Evolutionary conservation across 1,140 invertebrate genomes (phyloP).

Genomic region (Drosophila lini): DNA sequence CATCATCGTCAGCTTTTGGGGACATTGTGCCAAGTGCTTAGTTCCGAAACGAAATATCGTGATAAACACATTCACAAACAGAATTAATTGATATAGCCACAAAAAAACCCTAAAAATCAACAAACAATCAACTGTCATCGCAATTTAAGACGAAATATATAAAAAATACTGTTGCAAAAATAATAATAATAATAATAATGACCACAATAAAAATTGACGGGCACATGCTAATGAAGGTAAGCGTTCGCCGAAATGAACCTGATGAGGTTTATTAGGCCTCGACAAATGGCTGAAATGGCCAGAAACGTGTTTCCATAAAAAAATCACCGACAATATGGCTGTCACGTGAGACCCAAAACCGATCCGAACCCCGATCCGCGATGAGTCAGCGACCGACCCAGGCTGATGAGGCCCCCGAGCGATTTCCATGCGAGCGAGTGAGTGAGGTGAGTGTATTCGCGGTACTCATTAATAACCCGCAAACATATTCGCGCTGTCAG

Average conservation of each 20-base stretch:
- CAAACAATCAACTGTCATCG: conserved; percentile 36
- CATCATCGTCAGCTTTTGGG: conserved; percentile 16
- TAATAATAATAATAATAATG: conserved; percentile 21
- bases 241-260: conserved; percentile 45
- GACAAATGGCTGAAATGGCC: conserved; percentile 31
- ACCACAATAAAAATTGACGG: conserved; percentile 52
- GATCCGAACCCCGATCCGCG: conserved; percentile 5
- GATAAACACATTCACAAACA: conserved; percentile 41
- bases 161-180: conserved; percentile 44
- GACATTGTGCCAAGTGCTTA: conserved; percentile 15
- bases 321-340: conserved; percentile 45
- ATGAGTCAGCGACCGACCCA: conserved; percentile 37
- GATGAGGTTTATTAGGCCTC: conserved; percentile 62
- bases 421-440: conserved; percentile 8
- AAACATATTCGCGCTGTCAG: conserved; percentile 31
- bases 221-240: conserved; percentile 59
- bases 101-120: conserved; percentile 9
- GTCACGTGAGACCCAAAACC: conserved; percentile 49
- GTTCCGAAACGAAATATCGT: conserved; percentile 31
- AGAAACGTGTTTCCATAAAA: conserved; percentile 58
- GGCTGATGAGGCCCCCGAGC: conserved; percentile 25
- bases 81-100: conserved; percentile 33
- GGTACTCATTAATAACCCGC: conserved; percentile 29
- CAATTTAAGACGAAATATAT: conserved; percentile 44
- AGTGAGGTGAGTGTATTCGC: conserved; percentile 27